Evolutionary conservation across 2,797 vertebrate genomes (phyloP).

Genomic region (Antrozous pallidus): DNA sequence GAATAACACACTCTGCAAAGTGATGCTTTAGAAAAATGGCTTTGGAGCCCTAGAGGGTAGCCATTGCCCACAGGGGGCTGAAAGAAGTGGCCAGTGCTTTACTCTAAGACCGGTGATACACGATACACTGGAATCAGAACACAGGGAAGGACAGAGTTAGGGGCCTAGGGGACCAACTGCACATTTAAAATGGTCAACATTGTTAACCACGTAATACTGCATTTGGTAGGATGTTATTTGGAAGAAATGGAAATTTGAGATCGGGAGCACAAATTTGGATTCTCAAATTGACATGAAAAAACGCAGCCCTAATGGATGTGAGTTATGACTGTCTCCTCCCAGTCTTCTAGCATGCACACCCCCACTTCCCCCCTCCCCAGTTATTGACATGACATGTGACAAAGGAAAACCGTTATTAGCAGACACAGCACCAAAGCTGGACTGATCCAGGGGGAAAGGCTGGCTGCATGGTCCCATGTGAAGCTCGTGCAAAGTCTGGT

Average conservation of each 20-base stretch:
- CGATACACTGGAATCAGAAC: background rate
- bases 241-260: background rate
- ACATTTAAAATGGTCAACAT: rapidly evolving
- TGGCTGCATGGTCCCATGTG: background rate
- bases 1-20: background rate
- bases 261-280: background rate
- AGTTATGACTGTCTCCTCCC: background rate
- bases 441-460: background rate
- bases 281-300: background rate
- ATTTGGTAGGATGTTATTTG: background rate
- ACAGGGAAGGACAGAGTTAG: background rate
- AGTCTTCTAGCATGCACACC: background rate
- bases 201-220: background rate
- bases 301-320: background rate
- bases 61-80: background rate
- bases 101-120: rapidly evolving
- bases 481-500: background rate
- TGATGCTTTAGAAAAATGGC: background rate
- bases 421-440: background rate
- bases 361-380: background rate
- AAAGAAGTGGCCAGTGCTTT: background rate
- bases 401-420: background rate
- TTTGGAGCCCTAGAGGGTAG: background rate
- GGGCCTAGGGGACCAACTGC: background rate
- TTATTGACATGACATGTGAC: background rate